Percentiles rank a stretch among this genome's conserved stretches.
Evolutionary conservation across 1,140 invertebrate species (phyloP).

Genomic region (Meloidogyne floridensis): DNA sequence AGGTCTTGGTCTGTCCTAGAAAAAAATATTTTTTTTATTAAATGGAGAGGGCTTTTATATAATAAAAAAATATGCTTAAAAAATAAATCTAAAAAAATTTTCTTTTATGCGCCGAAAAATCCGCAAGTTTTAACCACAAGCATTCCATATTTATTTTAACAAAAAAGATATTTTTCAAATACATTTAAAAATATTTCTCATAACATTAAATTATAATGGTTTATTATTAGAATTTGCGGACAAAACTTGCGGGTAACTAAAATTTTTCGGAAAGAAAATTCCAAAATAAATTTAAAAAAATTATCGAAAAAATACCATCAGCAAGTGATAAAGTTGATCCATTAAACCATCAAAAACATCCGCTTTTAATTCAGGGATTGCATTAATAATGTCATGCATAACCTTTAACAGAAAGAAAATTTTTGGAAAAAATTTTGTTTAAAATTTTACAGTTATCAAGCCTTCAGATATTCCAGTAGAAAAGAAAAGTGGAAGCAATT

Average conservation of each 20-base stretch:
- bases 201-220: no score
- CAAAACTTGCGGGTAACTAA: no score
- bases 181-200: no score
- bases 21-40: neutral
- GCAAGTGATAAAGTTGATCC: conserved; percentile 47
- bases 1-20: conserved; percentile 36
- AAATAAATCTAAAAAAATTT: no score
- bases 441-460: conserved; percentile 76
- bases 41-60: no score
- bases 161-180: no score
- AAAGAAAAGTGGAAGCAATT: conserved; percentile 87
- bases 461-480: conserved; percentile 80
- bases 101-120: no score
- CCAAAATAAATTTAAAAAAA: neutral
- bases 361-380: conserved; percentile 82
- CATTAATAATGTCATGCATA: conserved; percentile 80
- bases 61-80: no score
- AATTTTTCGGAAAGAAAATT: neutral
- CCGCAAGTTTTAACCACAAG: no score
- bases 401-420: conserved; percentile 30
- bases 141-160: no score
- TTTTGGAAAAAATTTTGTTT: neutral
- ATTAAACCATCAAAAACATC: conserved; percentile 83
- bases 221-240: no score
- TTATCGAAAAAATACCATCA: conserved; percentile 34